Evolutionary conservation across 2,113 vertebrate genomes (phyloP), one percentile per base, ranked within the genome.

Genomic region (Oenanthe melanoleuca): DNA sequence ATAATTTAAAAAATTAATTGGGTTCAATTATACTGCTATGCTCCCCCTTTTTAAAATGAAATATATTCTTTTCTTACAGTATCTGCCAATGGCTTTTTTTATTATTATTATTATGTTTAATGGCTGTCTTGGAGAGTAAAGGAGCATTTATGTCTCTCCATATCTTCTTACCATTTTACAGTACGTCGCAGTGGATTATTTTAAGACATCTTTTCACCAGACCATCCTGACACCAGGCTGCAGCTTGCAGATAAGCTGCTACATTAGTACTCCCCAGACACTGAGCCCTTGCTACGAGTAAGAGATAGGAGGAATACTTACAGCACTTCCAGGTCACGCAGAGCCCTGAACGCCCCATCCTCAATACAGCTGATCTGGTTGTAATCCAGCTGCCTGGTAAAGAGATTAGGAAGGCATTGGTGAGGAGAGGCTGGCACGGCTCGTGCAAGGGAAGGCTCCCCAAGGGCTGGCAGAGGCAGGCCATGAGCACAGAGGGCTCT

Each of bases 361-460:
- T 99, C 99, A 93, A 99, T 99, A 94, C 99, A 99, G 98, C 98
- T 99, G 98, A 99, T 99, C 97, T 99, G 99, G 98, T 99, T 99
- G 98, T 99, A 99, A 98, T 99, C 99, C 98, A 99, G 98, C 96
- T 99, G 99, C 98, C 99, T 99, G 98, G 98, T 98, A 97, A 98
- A 98, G 17, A 97, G 97, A 98, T 97, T 95, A 98, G 86, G 91
- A 94, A 96, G 93, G 88, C 81, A 85, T 83, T 96, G 64, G 95
- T 97, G 92, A 97, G 89, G 66, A 95, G 81, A 92, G 9, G 90
- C 45, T 79, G 71, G 94, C 83, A n/a, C n/a, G n/a, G n/a, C n/a
- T n/a, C n/a, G n/a, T n/a, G n/a, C n/a, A 37, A 42, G 80, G 77
- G 61, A 64, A 97, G 93, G 50, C 67, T 96, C 59, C 86, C 8